Evolutionary conservation across 2,113 vertebrate genomes (phyloP), one percentile per base, ranked within the genome.

Genomic region (Fregetta grallaria): DNA sequence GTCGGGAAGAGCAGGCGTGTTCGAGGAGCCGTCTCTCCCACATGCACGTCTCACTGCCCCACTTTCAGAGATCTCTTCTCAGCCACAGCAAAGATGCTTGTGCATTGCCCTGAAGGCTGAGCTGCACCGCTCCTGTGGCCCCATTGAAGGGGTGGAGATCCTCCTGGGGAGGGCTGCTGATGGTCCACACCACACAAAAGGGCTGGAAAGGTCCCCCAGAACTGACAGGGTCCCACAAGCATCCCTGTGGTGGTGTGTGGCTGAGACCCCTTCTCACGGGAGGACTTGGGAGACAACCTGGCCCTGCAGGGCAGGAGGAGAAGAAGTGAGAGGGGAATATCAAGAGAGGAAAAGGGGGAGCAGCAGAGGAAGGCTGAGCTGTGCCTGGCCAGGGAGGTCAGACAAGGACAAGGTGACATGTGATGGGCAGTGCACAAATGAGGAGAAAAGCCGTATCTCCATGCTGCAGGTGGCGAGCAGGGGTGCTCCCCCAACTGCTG

Each of bases 361-460:
- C 18, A 45, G 45, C 45, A 45, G 45, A 45, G 45, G 18, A 45
- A 45, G 18, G 45, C 45, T 45, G 45, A 45, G 45, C 45, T 45
- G 45, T 45, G 45, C 45, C 53, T 18, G 55, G 20, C 18, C n/a
- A 22, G 20, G 16, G 36, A 11, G 11, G 12, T 42, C 45, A 38
- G 30, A 11, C 0, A 0, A 68, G 36, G 44, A n/a, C 22, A 32
- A 68, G 50, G 5, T 25, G 52, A 9, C 6, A 13, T 13, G 7
- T 12, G 13, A 15, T 62, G 21, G 9, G 16, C 29, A 90, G 34
- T 2, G 2, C 5, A 27, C 52, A 72, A 72, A 42, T 47, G 29
- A 73, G n/a, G 15, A 63, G 26, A 89, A 89, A 86, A 83, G 29
- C 22, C 1, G 0, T 15, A 22, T 36, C 15, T 68, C 67, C 13